phyloP scores from a whole-genome alignment of 2,888 invertebrate species.

The Didymodactylos carnosus region DNA sequence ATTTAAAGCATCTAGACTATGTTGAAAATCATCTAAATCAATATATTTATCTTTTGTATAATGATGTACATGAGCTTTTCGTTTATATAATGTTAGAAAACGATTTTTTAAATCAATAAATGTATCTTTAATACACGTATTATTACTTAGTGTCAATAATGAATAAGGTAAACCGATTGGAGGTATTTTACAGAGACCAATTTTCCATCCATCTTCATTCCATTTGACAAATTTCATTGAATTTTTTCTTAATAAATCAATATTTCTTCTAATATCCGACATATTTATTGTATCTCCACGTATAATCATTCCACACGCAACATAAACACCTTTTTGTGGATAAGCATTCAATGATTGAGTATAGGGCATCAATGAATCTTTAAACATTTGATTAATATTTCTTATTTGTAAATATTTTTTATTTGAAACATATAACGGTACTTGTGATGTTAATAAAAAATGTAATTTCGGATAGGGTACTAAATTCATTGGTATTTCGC shows the following conservation, averaged over 20 bases:
- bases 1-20: conserved; percentile 26
- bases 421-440: neutral
- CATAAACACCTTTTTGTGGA: conserved; percentile 22
- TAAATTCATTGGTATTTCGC: conserved; percentile 36
- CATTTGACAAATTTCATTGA: conserved; percentile 31
- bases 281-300: conserved; percentile 30
- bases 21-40: conserved; percentile 27
- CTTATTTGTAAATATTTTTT: neutral
- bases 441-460: conserved; percentile 31
- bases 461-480: conserved; percentile 36
- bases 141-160: conserved; percentile 33
- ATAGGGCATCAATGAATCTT: conserved; percentile 32
- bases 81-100: conserved; percentile 31
- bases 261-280: conserved; percentile 34
- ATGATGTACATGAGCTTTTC: conserved; percentile 36
- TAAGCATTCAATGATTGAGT: conserved; percentile 31
- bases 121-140: conserved; percentile 32
- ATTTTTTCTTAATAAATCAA: conserved; percentile 23
- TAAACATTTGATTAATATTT: conserved; percentile 34
- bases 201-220: conserved; percentile 37
- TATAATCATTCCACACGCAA: conserved; percentile 35
- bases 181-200: conserved; percentile 33
- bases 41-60: conserved; percentile 33
- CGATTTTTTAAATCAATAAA: conserved; percentile 28
- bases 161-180: conserved; percentile 33